Conservation (phyloP, 1,140 invertebrate genomes). For the Eurytemora carolleeae region DNA sequence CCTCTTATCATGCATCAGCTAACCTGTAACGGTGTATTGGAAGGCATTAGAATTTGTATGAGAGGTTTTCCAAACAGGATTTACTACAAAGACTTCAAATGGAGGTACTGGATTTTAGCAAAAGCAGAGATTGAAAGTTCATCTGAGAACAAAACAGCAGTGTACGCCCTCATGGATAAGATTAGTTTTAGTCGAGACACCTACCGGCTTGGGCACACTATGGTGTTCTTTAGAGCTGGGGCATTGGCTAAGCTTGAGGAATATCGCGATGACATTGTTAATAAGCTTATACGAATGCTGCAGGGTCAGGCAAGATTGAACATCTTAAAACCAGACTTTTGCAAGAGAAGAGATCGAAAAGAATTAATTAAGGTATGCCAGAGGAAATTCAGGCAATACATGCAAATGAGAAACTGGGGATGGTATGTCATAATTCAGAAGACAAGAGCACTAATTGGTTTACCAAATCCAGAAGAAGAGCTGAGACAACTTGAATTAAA, state of each 20-base stretch:
- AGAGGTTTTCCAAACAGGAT: slow-evolving; percentile 65
- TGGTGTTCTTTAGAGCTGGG: slow-evolving; percentile 98
- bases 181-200: slow-evolving; percentile 39
- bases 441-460: slow-evolving; percentile 96
- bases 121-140: slow-evolving; percentile 4
- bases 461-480: slow-evolving; percentile 93
- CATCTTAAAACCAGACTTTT: slow-evolving; percentile 72
- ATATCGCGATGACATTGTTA: slow-evolving; percentile 92
- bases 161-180: slow-evolving; percentile 11
- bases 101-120: slow-evolving; percentile 8
- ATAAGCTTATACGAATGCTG: slow-evolving; percentile 96
- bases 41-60: slow-evolving; percentile 45
- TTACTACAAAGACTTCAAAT: slow-evolving; percentile 33
- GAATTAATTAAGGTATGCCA: slow-evolving; percentile 79
- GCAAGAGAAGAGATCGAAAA: slow-evolving; percentile 79
- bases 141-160: slow-evolving; percentile 7
- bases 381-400: slow-evolving; percentile 94
- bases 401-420: slow-evolving; percentile 92
- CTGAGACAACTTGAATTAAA: slow-evolving; percentile 93
- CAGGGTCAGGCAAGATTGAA: slow-evolving; percentile 77
- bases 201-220: slow-evolving; percentile 85
- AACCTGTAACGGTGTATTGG: slow-evolving; percentile 38
- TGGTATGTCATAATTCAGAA: slow-evolving; percentile 99
- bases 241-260: slow-evolving; percentile 99
- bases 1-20: slow-evolving; percentile 32